A percentile compares a stretch with the other conserved stretches of the same genome.
Conservation (phyloP, 2,113 vertebrate genomes). For the Aplodontia rufa region DNA sequence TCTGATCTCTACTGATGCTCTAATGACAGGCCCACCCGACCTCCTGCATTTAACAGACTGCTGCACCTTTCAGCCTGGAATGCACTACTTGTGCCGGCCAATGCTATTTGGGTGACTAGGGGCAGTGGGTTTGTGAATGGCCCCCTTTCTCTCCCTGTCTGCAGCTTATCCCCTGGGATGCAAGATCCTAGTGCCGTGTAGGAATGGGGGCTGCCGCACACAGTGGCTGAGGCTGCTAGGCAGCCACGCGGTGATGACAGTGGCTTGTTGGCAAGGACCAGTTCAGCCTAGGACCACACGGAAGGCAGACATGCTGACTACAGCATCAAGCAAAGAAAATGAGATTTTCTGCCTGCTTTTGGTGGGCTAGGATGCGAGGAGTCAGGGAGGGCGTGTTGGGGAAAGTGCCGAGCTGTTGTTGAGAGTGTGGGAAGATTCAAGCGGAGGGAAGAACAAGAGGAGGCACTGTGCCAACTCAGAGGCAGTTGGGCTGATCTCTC, state of each 20-base stretch:
- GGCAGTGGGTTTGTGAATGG: background rate
- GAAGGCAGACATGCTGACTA: conserved; percentile 65
- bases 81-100: background rate
- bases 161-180: background rate
- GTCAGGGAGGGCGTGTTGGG: background rate
- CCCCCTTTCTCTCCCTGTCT: background rate
- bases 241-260: background rate
- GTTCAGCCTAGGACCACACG: conserved; percentile 63
- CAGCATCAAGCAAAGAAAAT: conserved; percentile 47
- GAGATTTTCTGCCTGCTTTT: conserved; percentile 51
- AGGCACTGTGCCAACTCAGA: conserved; percentile 60
- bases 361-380: conserved; percentile 19
- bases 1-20: background rate
- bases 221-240: background rate
- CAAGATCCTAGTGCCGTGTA: background rate
- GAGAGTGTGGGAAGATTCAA: conserved; percentile 72
- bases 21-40: background rate
- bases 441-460: conserved; percentile 6
- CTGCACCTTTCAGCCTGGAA: conserved; percentile 4
- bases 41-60: background rate
- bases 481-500: conserved; percentile 26
- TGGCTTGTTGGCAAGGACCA: conserved; percentile 35
- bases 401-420: conserved; percentile 58
- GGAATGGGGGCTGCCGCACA: background rate
- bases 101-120: background rate